phyloP scores from a whole-genome alignment of 2,113 vertebrate species.

The Perca flavescens region DNA sequence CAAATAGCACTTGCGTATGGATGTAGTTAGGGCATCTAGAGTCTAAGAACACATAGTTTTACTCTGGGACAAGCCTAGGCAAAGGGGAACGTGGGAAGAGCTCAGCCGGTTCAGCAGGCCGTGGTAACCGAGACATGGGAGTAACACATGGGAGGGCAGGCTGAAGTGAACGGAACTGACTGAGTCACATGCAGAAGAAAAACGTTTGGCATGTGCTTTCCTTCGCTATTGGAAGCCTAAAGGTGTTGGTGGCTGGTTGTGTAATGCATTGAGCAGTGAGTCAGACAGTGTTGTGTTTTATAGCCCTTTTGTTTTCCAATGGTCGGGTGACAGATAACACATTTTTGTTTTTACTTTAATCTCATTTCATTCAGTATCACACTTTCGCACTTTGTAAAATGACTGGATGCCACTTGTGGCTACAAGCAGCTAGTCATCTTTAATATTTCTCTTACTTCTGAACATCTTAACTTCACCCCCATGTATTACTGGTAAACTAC shows the following conservation, averaged over 20 bases:
- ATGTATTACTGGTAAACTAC: neutral
- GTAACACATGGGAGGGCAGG: neutral
- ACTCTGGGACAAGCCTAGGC: conserved; percentile 30
- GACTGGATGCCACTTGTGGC: neutral
- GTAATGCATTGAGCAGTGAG: neutral
- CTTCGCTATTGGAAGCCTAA: rapidly evolving
- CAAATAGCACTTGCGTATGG: neutral
- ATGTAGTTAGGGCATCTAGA: neutral
- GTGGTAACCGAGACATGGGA: conserved; percentile 2
- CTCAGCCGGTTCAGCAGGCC: neutral
- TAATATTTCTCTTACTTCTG: neutral
- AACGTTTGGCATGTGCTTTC: neutral
- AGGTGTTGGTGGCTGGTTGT: neutral
- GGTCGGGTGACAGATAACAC: neutral
- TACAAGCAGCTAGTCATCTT: too few relatives aligned
- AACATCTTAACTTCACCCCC: neutral
- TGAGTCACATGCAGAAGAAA: neutral
- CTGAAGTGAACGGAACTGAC: neutral
- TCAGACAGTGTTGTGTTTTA: neutral
- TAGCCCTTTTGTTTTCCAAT: neutral
- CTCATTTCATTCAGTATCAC: neutral
- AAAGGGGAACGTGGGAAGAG: conserved; percentile 43
- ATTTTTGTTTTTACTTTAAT: neutral
- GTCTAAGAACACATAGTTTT: neutral
- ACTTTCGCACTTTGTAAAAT: neutral